These are phyloP conservation scores for Luscinia megarhynchos DNA, from an alignment of 2,797 vertebrate genomes.

Conservation along the genomic window DNA sequence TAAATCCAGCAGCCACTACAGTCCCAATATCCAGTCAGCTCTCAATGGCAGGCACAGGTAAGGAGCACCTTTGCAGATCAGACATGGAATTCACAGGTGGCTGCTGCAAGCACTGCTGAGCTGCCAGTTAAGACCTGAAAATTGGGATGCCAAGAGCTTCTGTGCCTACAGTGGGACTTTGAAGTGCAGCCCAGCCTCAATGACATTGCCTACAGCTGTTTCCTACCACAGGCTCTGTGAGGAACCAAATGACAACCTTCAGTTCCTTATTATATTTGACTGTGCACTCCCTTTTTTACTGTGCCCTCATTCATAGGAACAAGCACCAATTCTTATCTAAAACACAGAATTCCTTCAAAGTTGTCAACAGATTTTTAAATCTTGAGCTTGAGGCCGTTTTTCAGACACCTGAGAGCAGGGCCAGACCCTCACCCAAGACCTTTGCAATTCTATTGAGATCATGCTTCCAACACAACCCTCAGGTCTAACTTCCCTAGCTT, in stretches of 20 bases:
- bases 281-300: background rate
- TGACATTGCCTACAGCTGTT: background rate
- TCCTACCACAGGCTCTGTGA: background rate
- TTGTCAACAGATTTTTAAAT: background rate
- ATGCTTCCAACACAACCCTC: background rate
- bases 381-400: background rate
- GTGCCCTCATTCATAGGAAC: background rate
- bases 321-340: background rate
- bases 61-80: background rate
- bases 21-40: background rate
- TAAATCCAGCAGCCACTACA: background rate
- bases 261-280: background rate
- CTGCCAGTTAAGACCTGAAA: background rate
- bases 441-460: background rate
- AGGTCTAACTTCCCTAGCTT: background rate
- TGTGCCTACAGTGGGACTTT: background rate
- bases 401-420: background rate
- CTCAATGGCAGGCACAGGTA: background rate
- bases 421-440: background rate
- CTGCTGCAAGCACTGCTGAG: background rate
- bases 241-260: background rate
- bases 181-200: background rate
- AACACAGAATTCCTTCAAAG: background rate
- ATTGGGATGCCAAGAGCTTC: background rate
- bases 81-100: rapidly evolving